phyloP scores from a whole-genome alignment of 2,113 vertebrate genomes.

The Amia ocellicauda region DNA sequence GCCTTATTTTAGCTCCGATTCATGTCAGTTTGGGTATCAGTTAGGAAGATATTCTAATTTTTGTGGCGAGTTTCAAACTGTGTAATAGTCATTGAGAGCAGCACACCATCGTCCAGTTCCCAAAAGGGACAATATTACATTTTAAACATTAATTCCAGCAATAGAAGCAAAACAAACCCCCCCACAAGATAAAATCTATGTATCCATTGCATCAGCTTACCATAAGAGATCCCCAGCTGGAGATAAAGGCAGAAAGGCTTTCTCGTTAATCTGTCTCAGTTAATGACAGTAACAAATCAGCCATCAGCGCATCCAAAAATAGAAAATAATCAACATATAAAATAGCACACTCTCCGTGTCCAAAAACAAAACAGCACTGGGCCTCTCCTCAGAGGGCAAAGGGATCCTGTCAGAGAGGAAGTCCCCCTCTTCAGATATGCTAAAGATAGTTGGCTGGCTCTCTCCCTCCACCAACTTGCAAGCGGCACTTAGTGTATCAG shows the following conservation, averaged over 20 bases:
- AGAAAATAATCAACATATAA: neutral
- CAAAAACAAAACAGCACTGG: no score
- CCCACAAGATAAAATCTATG: conserved; percentile 27
- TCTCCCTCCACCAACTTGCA: neutral
- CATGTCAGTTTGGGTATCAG: neutral
- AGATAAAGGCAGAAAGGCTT: conserved; percentile 7
- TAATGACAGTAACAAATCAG: conserved; percentile 5
- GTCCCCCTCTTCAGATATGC: no score
- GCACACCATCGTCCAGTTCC: conserved; percentile 55
- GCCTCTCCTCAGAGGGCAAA: no score
- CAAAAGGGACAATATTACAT: conserved; percentile 56
- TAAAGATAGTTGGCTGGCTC: no score
- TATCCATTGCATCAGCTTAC: neutral
- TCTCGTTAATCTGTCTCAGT: neutral
- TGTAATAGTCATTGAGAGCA: conserved; percentile 41
- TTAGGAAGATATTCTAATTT: conserved; percentile 39
- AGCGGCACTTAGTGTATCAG: conserved; percentile 1
- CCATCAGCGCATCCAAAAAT: neutral
- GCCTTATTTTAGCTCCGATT: no score
- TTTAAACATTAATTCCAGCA: conserved; percentile 46
- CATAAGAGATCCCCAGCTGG: neutral
- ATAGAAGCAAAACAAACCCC: neutral
- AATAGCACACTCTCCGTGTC: no score
- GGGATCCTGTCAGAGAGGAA: no score
- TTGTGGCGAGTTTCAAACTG: conserved; percentile 27